Evolutionary conservation across 2,888 invertebrate genomes (phyloP).

Genomic region (Polydrusus pterygomalis): DNA sequence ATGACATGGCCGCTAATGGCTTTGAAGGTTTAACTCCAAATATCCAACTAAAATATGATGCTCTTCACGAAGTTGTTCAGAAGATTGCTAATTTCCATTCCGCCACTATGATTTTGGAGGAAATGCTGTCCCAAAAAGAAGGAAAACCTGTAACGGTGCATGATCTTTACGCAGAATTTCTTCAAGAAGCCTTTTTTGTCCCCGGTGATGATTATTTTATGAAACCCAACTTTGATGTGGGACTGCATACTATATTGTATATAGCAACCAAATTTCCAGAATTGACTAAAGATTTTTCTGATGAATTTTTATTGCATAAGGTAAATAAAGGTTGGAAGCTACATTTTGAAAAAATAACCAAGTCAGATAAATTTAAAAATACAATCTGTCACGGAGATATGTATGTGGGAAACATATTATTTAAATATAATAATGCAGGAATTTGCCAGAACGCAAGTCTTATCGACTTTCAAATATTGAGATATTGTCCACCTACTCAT

Average conservation of each 20-base stretch:
- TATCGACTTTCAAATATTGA: constrained; percentile 66
- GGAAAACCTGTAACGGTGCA: constrained; percentile 58
- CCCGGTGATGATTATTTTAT: constrained; percentile 4
- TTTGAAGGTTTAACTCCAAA: constrained; percentile 48
- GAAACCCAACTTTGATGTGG: constrained; percentile 1
- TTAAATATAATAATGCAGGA: constrained; percentile 53
- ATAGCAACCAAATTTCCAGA: constrained; percentile 53
- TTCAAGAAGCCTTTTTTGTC: constrained; percentile 51
- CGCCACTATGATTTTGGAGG: constrained; percentile 65
- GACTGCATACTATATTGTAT: neutral
- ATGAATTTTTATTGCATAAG: constrained; percentile 48
- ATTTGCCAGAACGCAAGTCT: constrained; percentile 62
- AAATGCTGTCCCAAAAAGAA: constrained; percentile 57
- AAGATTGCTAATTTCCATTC: constrained; percentile 65
- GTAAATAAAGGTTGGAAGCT: constrained; percentile 27
- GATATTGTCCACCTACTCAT: constrained; percentile 78
- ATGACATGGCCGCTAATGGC: constrained; percentile 64
- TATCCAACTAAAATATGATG: constrained; percentile 55
- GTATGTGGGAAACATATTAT: constrained; percentile 65
- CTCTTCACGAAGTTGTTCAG: constrained; percentile 58
- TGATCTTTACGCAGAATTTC: constrained; percentile 62
- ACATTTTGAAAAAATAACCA: constrained; percentile 54
- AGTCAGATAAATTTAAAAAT: constrained; percentile 69
- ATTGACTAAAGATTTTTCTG: constrained; percentile 39
- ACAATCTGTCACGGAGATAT: constrained; percentile 67